Evolutionary conservation across 2,113 vertebrate species (phyloP), one percentile per base, ranked within the genome.

Genomic region (Xerus inauris): DNA sequence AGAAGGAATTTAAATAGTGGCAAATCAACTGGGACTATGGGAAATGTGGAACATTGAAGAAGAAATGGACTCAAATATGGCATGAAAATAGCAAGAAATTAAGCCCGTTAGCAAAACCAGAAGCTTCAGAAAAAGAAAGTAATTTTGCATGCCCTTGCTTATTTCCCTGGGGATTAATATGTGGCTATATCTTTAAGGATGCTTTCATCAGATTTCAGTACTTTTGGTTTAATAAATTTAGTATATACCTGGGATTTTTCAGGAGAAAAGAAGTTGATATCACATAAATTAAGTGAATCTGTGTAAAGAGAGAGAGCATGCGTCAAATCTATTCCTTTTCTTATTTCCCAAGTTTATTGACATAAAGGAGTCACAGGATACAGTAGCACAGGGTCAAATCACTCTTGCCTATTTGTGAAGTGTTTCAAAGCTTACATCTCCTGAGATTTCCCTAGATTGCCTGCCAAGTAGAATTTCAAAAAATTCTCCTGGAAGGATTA

Each of bases 181-280:
- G 57, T 87, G 71, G 42, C 32, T 64, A 0, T 94, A 14, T 92
- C 71, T 97, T 97, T 95, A 87, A 92, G 75, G 32, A 87, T 86
- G 57, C 26, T 86, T 91, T 92, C 42, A 77, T 91, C 93, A 93
- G 38, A 91, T 93, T 87, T 87, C 49, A 80, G 72, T 73, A 79
- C 20, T 94, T 97, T 51, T 69, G 75, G 69, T 89, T 95, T 95
- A 96, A 94, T 91, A 89, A 89, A 94, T 94, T 91, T 32, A 77
- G 65, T 62, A 72, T 6, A 87, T 94, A 73, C 22, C 35, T 92
- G 84, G 49, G 45, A 92, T 59, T 94, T 93, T 96, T 81, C 35
- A 94, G 30, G 17, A 85, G 51, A 82, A 94, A 89, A 77, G 42
- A 75, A 65, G 57, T 80, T 91, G 45, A 67, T 84, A 94, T 28